These are phyloP conservation scores for Falcaria lacertinaria DNA, from an alignment of 2,888 invertebrate genomes.

Conservation along the genomic window DNA sequence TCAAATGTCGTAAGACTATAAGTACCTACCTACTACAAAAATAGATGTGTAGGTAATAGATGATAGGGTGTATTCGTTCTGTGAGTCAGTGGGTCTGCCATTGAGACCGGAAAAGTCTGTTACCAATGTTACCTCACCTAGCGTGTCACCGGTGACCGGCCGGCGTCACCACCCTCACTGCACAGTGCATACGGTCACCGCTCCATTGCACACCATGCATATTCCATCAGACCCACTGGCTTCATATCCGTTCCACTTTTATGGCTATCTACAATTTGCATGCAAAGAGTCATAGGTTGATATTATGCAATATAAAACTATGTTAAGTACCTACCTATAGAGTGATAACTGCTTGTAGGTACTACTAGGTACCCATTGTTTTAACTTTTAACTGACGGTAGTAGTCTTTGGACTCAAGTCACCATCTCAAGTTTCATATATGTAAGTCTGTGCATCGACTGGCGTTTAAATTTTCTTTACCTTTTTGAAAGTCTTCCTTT, in stretches of 20 bases:
- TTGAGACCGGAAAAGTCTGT: conserved; percentile 49
- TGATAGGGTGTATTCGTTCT: no score
- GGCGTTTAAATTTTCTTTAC: conserved; percentile 55
- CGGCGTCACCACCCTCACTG: conserved; percentile 17
- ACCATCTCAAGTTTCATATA: not conserved
- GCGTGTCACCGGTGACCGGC: conserved; percentile 6
- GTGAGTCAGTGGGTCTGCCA: conserved; percentile 30
- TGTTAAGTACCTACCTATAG: no score
- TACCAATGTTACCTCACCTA: conserved; percentile 23
- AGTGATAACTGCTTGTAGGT: no score
- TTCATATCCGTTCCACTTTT: conserved; percentile 73
- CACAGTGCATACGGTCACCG: conserved; percentile 45
- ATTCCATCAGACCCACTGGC: conserved; percentile 39
- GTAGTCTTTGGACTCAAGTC: no score
- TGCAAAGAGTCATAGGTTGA: conserved; percentile 18
- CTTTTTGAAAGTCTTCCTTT: conserved; percentile 56
- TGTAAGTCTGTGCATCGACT: conserved; percentile 17
- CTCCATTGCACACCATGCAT: conserved; percentile 47
- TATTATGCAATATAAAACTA: no score
- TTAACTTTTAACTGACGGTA: no score
- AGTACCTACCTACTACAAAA: no score
- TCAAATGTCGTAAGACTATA: no score
- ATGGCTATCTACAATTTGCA: conserved; percentile 36
- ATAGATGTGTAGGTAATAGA: no score
- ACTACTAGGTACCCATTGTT: no score